These are phyloP conservation scores for Ginglymostoma cirratum DNA, from an alignment of 2,113 vertebrate genomes.

Conservation along the genomic window DNA sequence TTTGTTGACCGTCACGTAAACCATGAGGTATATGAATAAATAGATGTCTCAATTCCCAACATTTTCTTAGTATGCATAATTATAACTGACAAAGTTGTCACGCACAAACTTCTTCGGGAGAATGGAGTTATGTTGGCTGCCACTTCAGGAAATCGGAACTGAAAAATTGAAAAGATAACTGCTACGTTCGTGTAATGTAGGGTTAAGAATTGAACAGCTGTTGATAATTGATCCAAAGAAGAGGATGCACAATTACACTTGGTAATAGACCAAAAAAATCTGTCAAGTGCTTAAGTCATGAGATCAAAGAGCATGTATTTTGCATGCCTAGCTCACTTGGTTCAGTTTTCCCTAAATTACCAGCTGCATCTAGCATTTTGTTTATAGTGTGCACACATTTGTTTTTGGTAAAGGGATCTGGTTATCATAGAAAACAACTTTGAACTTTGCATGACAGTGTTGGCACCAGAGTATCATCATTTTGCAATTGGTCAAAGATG, in stretches of 20 bases:
- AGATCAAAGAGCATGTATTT: background rate
- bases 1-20: background rate
- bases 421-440: background rate
- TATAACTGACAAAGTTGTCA: background rate
- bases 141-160: slow-evolving; percentile 6
- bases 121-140: background rate
- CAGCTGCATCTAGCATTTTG: background rate
- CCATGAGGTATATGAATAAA: background rate
- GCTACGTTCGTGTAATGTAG: background rate
- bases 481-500: background rate
- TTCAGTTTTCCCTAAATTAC: background rate
- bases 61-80: background rate
- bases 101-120: background rate
- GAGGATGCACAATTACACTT: background rate
- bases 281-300: background rate
- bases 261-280: background rate
- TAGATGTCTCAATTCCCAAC: background rate
- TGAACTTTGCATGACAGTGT: background rate
- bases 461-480: background rate
- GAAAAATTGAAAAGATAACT: slow-evolving; percentile 16
- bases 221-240: slow-evolving; percentile 17
- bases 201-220: slow-evolving; percentile 24
- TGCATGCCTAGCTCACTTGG: background rate
- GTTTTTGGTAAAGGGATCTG: background rate
- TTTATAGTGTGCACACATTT: background rate